Evolutionary conservation across 2,113 vertebrate species (phyloP).

Genomic region (Thryonomys swinderianus): DNA sequence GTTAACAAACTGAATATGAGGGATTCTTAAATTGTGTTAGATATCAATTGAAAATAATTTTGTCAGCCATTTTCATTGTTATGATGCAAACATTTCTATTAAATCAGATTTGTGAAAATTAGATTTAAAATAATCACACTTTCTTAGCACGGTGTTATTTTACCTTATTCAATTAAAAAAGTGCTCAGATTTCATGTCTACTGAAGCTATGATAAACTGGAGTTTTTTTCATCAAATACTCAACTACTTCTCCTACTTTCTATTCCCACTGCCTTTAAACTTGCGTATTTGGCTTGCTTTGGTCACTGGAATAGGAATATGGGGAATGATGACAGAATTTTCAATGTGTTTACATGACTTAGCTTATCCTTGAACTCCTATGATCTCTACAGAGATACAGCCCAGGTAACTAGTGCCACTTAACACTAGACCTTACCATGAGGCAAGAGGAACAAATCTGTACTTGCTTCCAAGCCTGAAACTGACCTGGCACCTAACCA

Average conservation of each 20-base stretch:
- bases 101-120: constrained; percentile 7
- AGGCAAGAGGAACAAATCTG: not conserved
- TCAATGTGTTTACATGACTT: not conserved
- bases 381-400: not conserved
- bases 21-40: constrained; percentile 43
- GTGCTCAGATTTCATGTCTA: not conserved
- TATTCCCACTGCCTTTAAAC: not conserved
- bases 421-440: not conserved
- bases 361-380: not conserved
- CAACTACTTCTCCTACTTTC: not conserved
- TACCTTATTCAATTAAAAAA: not conserved
- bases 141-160: constrained; percentile 5
- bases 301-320: not conserved
- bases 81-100: constrained; percentile 45
- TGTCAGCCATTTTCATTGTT: constrained; percentile 29
- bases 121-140: not conserved
- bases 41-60: not conserved
- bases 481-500: not conserved
- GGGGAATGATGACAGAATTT: not conserved
- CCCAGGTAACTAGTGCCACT: not conserved
- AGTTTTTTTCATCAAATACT: not conserved
- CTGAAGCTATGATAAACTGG: not conserved
- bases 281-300: not conserved
- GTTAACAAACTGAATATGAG: not conserved
- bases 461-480: constrained; percentile 11